Percentiles rank a stretch among this genome's conserved stretches.
phyloP scores from a whole-genome alignment of 2,888 invertebrate species.

The Lycia hirtaria region DNA sequence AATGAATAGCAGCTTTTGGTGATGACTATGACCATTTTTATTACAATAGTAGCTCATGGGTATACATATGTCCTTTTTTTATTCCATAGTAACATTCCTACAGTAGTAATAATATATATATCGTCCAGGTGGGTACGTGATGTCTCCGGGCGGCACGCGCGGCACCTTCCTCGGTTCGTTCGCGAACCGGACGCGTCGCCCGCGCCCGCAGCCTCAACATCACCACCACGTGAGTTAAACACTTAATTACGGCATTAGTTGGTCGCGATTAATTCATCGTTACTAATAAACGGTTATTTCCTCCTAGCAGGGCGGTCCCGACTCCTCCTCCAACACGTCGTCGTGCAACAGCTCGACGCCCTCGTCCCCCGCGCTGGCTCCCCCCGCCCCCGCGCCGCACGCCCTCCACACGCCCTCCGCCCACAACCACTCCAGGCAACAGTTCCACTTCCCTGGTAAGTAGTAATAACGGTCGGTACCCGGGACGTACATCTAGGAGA shows the following conservation, averaged over 20 bases:
- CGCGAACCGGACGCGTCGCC: conserved; percentile 77
- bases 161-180: conserved; percentile 61
- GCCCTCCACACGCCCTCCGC: conserved; percentile 55
- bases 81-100: no score
- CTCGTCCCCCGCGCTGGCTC: conserved; percentile 94
- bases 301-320: conserved; percentile 84
- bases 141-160: conserved; percentile 57
- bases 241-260: no score
- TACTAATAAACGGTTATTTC: neutral
- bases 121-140: conserved; percentile 55
- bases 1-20: no score
- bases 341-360: conserved; percentile 98
- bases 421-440: conserved; percentile 74
- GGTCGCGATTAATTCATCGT: no score
- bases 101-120: neutral
- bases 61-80: no score
- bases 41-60: no score
- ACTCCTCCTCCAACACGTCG: conserved; percentile 97
- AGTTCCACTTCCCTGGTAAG: conserved; percentile 92
- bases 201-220: conserved; percentile 67
- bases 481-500: neutral
- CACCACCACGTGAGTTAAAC: conserved; percentile 52
- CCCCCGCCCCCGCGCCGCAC: conserved; percentile 82
- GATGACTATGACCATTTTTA: no score
- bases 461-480: neutral